Conservation (phyloP, 1,140 invertebrate genomes). For the Drosophila tropicalis region DNA sequence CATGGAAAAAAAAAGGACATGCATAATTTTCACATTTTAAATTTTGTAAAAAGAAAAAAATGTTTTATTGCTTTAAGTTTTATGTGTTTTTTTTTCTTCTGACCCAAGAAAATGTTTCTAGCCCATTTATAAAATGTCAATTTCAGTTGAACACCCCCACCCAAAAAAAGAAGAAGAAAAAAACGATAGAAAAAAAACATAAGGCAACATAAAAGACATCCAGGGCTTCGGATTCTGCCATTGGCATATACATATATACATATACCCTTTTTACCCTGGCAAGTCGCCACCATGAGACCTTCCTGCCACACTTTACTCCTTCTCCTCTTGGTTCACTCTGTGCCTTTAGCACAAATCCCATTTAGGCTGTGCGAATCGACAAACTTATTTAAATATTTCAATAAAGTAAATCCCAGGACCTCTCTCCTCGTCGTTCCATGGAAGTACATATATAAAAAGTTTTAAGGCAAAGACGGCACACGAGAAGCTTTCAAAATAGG, state of each 20-base stretch:
- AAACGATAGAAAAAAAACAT: slow-evolving; percentile 16
- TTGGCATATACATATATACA: slow-evolving; percentile 38
- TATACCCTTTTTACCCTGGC: slow-evolving; percentile 50
- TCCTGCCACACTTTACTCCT: background rate
- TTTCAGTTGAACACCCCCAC: slow-evolving; percentile 56
- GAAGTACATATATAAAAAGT: slow-evolving; percentile 9
- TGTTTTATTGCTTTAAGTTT: slow-evolving; percentile 79
- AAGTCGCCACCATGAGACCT: slow-evolving; percentile 46
- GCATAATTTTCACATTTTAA: slow-evolving; percentile 77
- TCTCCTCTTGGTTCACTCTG: background rate
- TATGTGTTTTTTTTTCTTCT: background rate
- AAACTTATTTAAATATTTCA: slow-evolving; percentile 83
- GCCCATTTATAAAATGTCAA: slow-evolving; percentile 81
- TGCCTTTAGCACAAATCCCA: slow-evolving; percentile 66
- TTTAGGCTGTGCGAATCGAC: slow-evolving; percentile 81
- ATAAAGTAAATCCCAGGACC: slow-evolving; percentile 75
- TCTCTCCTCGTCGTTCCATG: background rate
- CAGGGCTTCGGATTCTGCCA: slow-evolving; percentile 15
- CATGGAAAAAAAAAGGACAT: slow-evolving; percentile 26
- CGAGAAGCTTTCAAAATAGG: slow-evolving; percentile 10
- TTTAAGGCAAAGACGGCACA: slow-evolving; percentile 1
- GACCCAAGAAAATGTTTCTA: slow-evolving; percentile 37
- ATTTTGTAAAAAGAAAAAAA: slow-evolving; percentile 56
- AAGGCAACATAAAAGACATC: slow-evolving; percentile 53
- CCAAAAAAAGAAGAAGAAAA: slow-evolving; percentile 27